These are phyloP conservation scores for Hippocampus mohnikei DNA, from an alignment of 2,113 vertebrate species.

Conservation along the genomic window DNA sequence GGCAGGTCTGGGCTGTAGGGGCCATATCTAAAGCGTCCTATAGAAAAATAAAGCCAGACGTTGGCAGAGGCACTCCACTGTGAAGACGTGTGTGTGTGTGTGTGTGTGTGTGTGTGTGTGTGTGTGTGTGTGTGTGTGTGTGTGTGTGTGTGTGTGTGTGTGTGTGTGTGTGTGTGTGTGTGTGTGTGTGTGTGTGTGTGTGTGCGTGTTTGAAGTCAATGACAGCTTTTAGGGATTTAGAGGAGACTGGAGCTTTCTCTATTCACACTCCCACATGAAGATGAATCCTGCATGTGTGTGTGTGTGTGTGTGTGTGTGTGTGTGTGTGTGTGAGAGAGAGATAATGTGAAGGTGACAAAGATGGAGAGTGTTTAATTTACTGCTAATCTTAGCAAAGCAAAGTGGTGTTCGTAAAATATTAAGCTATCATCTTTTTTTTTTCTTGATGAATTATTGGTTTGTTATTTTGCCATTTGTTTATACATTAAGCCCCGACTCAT, in stretches of 20 bases:
- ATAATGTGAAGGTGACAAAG: constrained; percentile 46
- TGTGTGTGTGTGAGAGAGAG: not conserved
- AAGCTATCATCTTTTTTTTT: not conserved
- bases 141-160: constrained; percentile 15
- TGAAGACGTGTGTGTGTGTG: constrained; percentile 41
- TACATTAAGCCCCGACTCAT: not conserved
- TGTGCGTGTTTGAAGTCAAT: constrained; percentile 64
- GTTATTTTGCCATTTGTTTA: not conserved
- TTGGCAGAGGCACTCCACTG: constrained; percentile 26
- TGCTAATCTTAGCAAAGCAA: constrained; percentile 30
- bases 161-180: constrained; percentile 48
- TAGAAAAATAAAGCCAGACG: constrained; percentile 42
- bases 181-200: constrained; percentile 40
- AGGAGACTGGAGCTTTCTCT: constrained; percentile 44
- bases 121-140: constrained; percentile 60
- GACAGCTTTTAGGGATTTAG: constrained; percentile 69
- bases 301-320: constrained; percentile 2
- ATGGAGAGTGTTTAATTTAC: constrained; percentile 24
- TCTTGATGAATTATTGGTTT: not conserved
- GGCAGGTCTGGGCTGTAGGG: constrained; percentile 38
- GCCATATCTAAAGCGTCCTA: constrained; percentile 53
- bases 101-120: constrained; percentile 27
- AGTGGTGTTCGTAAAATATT: constrained; percentile 23
- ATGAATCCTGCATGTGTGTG: constrained; percentile 16
- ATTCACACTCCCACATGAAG: constrained; percentile 44